Evolutionary conservation across 2,113 vertebrate species (phyloP).

Genomic region (Equus przewalskii): DNA sequence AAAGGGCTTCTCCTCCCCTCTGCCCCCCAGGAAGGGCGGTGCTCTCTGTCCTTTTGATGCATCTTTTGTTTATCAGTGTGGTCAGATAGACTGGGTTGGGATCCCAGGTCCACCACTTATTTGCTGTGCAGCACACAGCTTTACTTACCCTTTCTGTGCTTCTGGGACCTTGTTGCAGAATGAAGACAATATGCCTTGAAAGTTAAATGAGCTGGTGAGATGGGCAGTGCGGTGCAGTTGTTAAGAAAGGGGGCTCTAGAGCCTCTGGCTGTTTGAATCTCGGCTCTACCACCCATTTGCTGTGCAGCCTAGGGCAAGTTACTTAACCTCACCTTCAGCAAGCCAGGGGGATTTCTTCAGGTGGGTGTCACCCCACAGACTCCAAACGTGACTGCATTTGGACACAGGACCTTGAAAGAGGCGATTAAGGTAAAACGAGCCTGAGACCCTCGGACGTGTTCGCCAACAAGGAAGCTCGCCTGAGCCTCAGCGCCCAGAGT

Average conservation of each 20-base stretch:
- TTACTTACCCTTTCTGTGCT: background rate
- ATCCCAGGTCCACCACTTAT: background rate
- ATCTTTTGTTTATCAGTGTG: background rate
- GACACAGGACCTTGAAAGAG: background rate
- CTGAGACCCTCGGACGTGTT: background rate
- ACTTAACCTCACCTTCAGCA: background rate
- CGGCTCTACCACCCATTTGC: background rate
- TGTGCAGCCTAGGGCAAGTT: background rate
- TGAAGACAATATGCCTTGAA: background rate
- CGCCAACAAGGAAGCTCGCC: background rate
- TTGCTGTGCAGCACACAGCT: background rate
- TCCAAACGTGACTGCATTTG: background rate
- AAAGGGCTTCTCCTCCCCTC: background rate
- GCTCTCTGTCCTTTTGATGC: background rate
- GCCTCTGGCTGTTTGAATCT: background rate
- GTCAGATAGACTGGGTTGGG: background rate
- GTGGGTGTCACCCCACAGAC: too few relatives aligned
- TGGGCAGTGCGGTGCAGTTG: fast-evolving
- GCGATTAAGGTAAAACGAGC: background rate
- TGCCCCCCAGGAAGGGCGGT: fast-evolving
- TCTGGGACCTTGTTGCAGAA: background rate
- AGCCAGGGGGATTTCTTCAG: background rate
- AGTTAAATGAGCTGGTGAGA: background rate
- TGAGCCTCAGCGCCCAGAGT: background rate
- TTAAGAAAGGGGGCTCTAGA: background rate